Evolutionary conservation across 1,140 invertebrate genomes (phyloP).

Genomic region (Heterodera carotae): DNA sequence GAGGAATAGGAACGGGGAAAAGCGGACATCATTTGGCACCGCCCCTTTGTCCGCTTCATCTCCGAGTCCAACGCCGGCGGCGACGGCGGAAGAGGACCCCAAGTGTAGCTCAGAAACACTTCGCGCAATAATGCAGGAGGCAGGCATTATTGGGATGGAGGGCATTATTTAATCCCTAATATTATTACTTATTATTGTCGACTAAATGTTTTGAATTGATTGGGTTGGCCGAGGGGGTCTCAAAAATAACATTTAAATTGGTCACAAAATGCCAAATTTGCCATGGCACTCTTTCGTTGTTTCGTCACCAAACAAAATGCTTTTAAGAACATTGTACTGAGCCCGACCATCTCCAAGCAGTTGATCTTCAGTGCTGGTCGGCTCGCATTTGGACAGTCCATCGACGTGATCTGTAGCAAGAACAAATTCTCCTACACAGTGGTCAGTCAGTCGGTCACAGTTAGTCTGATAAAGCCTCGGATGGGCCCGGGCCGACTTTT

Average conservation of each 20-base stretch:
- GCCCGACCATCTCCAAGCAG: conserved; percentile 57
- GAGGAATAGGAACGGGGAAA: background rate
- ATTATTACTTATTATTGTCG: no score
- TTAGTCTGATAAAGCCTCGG: no score
- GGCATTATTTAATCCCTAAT: conserved; percentile 10
- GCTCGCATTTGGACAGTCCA: conserved; percentile 55
- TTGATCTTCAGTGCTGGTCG: conserved; percentile 54
- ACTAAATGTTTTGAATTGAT: no score
- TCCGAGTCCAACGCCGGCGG: conserved; percentile 32
- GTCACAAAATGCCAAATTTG: no score
- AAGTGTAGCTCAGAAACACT: conserved; percentile 55
- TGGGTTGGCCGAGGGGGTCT: no score
- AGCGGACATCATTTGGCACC: background rate
- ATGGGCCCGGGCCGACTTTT: no score
- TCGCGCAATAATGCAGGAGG: conserved; percentile 54
- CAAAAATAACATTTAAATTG: no score
- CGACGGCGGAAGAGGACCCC: conserved; percentile 44
- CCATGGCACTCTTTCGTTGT: no score
- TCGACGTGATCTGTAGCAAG: conserved; percentile 53
- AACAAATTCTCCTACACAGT: conserved; percentile 55
- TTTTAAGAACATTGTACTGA: conserved; percentile 57
- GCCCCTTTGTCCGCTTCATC: conserved; percentile 32
- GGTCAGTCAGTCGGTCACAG: conserved; percentile 27
- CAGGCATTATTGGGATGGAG: conserved; percentile 32
- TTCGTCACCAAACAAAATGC: conserved; percentile 2